Base-by-base conservation (phyloP, 2,888 invertebrate species). In the Rhodophaea formosa region DNA sequence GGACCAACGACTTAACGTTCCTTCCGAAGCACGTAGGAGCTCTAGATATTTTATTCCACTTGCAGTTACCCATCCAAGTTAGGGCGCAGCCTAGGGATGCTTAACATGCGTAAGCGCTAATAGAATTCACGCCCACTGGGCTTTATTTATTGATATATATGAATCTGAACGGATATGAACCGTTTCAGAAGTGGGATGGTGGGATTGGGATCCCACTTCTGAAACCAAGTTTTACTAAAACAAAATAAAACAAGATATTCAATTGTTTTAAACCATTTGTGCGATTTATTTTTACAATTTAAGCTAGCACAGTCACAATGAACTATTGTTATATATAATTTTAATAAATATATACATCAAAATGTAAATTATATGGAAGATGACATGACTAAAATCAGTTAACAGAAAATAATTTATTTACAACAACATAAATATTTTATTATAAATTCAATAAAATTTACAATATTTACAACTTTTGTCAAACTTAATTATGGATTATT, bases 291-390 rank as follows among this genome's bases (percentile, higher is more conserved):
- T 63, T 60, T 66, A 64, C 62, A 63, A 56, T 59, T 62, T 60
- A 44, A 54, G 52, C 69, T 72, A 71, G 63, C 68, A 72, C 73
- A 72, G 71, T 72, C 71, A 71, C 67, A 46, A 54, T 60, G 63
- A 60, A 61, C 59, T 59, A 62, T 14, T 32, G 46, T 55, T 5
- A 51, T 47, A 49, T 45, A 61, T 59, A 58, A 59, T 53, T 62
- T 32, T 61, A 66, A 64, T 39, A 65, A 66, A 65, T 71, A 69
- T 71, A 62, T 68, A 72, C 71, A 71, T 49, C 42, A 49, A 64
- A 56, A 54, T 49, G 57, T 51, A 59, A 53, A 47, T 15, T 59
- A 56, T 62, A 53, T 72, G 71, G 71, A 72, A 71, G 73, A 70
- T 65, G 53, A 43, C 42, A 67, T 71, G 73, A 71, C 71, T 71